Percentiles rank a stretch among this genome's conserved stretches.
Evolutionary conservation across 2,888 invertebrate genomes (phyloP).

Genomic region (Netelia inedita): DNA sequence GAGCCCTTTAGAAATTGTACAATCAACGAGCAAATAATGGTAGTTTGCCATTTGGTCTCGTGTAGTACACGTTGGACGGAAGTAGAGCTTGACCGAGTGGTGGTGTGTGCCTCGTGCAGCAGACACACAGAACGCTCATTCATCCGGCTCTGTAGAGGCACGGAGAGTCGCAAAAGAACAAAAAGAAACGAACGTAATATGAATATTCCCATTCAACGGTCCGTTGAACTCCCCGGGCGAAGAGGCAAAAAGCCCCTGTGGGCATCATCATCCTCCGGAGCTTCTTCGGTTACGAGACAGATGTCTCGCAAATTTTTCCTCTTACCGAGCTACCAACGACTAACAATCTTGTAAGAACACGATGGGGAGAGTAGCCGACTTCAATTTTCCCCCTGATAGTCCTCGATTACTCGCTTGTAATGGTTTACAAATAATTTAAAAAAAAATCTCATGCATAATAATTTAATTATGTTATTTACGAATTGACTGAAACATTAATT

Average conservation of each 20-base stretch:
- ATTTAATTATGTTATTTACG: neutral
- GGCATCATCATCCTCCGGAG: slow-evolving; percentile 34
- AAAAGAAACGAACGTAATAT: slow-evolving; percentile 40
- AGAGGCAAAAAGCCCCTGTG: slow-evolving; percentile 29
- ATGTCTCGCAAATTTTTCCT: slow-evolving; percentile 63
- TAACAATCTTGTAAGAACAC: neutral
- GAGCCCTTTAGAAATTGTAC: slow-evolving; percentile 40
- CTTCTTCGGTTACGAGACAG: slow-evolving; percentile 53
- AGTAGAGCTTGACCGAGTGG: slow-evolving; percentile 67
- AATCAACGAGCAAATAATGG: slow-evolving; percentile 48
- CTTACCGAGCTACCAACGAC: neutral
- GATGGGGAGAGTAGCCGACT: neutral
- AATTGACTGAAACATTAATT: neutral
- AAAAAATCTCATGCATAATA: neutral
- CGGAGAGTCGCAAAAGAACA: slow-evolving; percentile 39
- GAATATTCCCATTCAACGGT: slow-evolving; percentile 67
- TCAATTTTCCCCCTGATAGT: slow-evolving; percentile 11
- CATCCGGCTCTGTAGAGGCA: slow-evolving; percentile 61
- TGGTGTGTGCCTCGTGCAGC: slow-evolving; percentile 40
- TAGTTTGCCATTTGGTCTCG: slow-evolving; percentile 45
- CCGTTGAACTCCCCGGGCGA: slow-evolving; percentile 61
- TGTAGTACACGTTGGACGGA: slow-evolving; percentile 51
- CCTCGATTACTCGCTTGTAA: neutral
- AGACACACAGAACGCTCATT: slow-evolving; percentile 65
- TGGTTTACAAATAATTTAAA: neutral